These are phyloP conservation scores for Nesidiocoris tenuis DNA, from an alignment of 2,888 invertebrate genomes.

Conservation along the genomic window DNA sequence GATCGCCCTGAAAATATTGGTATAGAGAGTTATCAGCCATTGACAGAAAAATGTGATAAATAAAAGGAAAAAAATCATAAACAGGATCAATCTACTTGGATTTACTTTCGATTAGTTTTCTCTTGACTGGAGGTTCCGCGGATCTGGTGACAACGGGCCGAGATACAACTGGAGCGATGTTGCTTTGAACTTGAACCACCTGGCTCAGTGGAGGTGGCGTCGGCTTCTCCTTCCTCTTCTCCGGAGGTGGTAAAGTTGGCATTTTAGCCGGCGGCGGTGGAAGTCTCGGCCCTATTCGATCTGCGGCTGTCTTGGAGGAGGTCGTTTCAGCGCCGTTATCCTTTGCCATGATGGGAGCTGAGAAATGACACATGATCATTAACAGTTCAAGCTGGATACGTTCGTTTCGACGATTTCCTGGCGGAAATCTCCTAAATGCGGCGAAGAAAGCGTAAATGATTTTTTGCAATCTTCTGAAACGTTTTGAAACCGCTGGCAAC, in stretches of 20 bases:
- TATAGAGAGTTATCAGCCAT: no score
- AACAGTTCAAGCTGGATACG: no score
- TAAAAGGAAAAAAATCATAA: no score
- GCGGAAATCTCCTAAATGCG: no score
- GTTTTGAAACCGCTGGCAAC: not conserved
- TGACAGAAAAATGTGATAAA: no score
- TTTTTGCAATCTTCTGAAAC: not conserved
- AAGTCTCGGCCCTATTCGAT: not conserved
- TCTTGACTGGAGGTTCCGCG: constrained; percentile 7
- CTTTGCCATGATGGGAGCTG: constrained; percentile 23
- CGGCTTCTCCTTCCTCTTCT: constrained; percentile 16
- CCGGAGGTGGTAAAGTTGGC: not conserved
- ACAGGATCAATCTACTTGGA: no score
- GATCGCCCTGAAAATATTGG: no score
- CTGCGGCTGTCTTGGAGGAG: not conserved
- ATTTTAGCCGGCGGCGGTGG: not conserved
- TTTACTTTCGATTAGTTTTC: no score
- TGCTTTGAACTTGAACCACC: not conserved
- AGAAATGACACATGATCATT: no score
- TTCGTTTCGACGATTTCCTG: no score
- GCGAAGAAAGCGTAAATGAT: no score
- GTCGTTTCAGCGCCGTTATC: not conserved
- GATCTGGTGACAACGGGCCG: not conserved
- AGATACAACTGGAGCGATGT: not conserved
- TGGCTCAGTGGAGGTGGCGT: not conserved